A percentile compares a stretch with the other conserved stretches of the same genome.
These are phyloP conservation scores for Sinocyclocheilus rhinocerous DNA, from an alignment of 2,113 vertebrate species.

Conservation along the genomic window DNA sequence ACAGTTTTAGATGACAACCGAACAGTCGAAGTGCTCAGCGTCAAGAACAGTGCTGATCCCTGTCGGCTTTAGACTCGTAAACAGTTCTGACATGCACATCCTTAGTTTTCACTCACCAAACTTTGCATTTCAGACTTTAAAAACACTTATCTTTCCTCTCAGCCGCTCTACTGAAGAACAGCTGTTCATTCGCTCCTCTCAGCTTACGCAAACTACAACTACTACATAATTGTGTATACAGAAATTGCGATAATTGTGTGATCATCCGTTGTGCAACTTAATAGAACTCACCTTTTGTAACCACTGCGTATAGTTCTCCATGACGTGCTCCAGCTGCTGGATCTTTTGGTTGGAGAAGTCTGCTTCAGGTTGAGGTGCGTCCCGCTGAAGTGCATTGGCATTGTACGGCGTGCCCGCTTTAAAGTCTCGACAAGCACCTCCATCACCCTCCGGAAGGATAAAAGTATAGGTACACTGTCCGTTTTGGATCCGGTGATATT, in stretches of 20 bases:
- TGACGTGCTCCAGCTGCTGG: constrained; percentile 94
- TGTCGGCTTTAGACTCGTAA: not conserved
- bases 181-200: not conserved
- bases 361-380: constrained; percentile 87
- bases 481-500: constrained; percentile 90
- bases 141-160: not conserved
- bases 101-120: not conserved
- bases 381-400: constrained; percentile 90
- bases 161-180: not conserved
- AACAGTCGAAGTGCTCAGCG: not conserved
- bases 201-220: not conserved
- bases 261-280: not conserved
- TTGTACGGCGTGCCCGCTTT: constrained; percentile 79
- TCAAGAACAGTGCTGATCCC: not conserved
- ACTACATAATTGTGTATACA: not conserved
- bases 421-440: constrained; percentile 82
- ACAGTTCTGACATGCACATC: not conserved
- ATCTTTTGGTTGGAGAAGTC: constrained; percentile 95
- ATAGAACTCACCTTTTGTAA: constrained; percentile 90
- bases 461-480: constrained; percentile 98
- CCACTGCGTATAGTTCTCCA: constrained; percentile 99
- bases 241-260: not conserved
- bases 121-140: not conserved
- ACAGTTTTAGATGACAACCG: not conserved
- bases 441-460: constrained; percentile 92